These are phyloP conservation scores for Pionites leucogaster DNA, from an alignment of 2,113 vertebrate species.

Conservation along the genomic window DNA sequence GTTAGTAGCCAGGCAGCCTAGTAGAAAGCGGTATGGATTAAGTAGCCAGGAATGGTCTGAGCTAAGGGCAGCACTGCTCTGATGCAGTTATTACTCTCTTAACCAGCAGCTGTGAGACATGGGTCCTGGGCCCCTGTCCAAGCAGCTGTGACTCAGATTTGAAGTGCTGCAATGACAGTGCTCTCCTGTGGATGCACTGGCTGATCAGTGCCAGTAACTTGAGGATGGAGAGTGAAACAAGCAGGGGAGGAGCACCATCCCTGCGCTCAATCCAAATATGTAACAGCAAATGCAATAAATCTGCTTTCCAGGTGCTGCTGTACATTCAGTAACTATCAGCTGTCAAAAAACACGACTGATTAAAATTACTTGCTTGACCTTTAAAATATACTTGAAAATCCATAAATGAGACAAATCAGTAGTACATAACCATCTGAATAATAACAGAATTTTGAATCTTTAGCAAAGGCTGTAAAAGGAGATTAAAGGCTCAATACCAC, in stretches of 20 bases:
- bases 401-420: constrained; percentile 15
- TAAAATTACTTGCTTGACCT: constrained; percentile 53
- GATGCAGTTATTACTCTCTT: not conserved
- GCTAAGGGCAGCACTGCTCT: not conserved
- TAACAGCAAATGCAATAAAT: not conserved
- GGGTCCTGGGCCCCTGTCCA: not conserved
- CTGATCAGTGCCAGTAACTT: not conserved
- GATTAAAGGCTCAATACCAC: not conserved
- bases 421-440: not conserved
- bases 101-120: not conserved
- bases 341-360: constrained; percentile 6
- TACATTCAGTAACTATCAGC: constrained; percentile 5
- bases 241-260: not conserved
- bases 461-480: not conserved
- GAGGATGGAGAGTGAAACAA: not conserved
- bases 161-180: not conserved
- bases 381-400: constrained; percentile 39
- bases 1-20: not conserved
- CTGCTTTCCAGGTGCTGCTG: constrained; percentile 1
- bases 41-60: not conserved
- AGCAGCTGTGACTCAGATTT: constrained; percentile 7
- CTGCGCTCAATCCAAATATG: not conserved
- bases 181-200: constrained; percentile 34
- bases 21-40: not conserved
- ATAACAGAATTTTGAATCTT: not conserved